Percentiles rank a stretch among this genome's conserved stretches.
These are phyloP conservation scores for Oreocharis arfaki DNA, from an alignment of 2,113 vertebrate species.

Conservation along the genomic window DNA sequence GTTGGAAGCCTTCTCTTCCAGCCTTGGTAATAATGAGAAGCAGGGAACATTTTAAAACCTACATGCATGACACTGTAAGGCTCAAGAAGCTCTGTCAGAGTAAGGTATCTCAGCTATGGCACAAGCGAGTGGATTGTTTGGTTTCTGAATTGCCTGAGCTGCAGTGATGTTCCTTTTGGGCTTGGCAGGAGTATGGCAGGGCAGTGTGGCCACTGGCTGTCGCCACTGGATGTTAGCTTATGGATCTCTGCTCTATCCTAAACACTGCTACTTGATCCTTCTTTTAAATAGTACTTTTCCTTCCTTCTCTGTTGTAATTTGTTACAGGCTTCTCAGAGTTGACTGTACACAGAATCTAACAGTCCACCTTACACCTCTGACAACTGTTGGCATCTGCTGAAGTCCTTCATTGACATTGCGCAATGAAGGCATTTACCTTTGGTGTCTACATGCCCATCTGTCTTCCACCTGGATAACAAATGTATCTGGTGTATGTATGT, in stretches of 20 bases:
- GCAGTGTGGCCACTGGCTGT: not conserved
- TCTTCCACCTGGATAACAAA: not conserved
- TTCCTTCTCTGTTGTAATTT: not conserved
- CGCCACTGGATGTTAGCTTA: rapidly evolving
- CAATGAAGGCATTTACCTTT: not conserved
- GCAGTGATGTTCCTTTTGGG: not conserved
- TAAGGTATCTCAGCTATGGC: not conserved
- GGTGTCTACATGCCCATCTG: not conserved
- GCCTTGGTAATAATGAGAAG: not conserved
- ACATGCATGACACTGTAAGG: not conserved
- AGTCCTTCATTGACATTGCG: not conserved
- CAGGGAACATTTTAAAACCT: not conserved
- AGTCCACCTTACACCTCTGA: not conserved
- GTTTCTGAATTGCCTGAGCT: not conserved
- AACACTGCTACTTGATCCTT: not conserved
- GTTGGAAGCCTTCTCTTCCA: not conserved
- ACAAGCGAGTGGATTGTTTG: not conserved
- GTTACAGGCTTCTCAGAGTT: not conserved
- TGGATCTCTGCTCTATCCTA: not conserved
- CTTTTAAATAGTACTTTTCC: not conserved
- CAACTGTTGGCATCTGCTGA: not conserved
- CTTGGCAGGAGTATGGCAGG: not conserved
- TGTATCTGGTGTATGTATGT: not conserved
- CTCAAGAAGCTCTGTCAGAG: not conserved
- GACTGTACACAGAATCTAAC: not conserved